Percentiles rank a stretch among this genome's conserved stretches.
These are phyloP conservation scores for Acanthiza pusilla DNA, from an alignment of 2,797 vertebrate species.

Conservation along the genomic window DNA sequence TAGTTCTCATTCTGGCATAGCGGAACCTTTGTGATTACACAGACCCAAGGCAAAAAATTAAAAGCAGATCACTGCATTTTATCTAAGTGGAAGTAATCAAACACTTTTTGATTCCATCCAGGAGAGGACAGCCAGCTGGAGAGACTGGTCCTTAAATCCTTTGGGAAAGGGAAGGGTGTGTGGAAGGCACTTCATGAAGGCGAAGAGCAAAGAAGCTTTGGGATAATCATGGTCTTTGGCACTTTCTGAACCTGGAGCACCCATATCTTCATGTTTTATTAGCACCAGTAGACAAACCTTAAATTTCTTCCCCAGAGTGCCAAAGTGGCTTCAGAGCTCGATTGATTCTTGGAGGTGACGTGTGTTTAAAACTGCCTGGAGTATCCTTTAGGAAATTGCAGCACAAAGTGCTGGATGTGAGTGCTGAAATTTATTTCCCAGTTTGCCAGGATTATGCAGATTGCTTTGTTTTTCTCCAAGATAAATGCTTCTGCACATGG, in stretches of 20 bases:
- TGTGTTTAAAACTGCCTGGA: neutral
- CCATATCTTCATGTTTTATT: neutral
- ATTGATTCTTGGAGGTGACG: neutral
- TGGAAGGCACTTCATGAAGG: neutral
- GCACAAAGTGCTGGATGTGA: neutral
- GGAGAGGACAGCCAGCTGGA: constrained; percentile 50
- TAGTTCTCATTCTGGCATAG: neutral
- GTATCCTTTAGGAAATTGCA: neutral
- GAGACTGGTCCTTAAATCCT: neutral
- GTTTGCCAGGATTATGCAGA: neutral
- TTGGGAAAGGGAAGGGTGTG: neutral
- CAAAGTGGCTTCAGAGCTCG: neutral
- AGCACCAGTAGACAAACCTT: neutral
- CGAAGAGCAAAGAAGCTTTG: neutral
- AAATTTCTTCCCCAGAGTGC: neutral
- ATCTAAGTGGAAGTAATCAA: neutral
- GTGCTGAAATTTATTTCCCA: neutral
- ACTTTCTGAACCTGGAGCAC: neutral
- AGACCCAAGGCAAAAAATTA: neutral
- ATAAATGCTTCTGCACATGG: neutral
- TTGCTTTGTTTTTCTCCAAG: neutral
- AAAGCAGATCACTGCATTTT: neutral
- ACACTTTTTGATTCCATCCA: constrained; percentile 51
- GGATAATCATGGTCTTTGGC: neutral
- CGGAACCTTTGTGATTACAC: neutral